Evolutionary conservation across 2,113 vertebrate genomes (phyloP).

Genomic region (Tetraodon nigroviridis): DNA sequence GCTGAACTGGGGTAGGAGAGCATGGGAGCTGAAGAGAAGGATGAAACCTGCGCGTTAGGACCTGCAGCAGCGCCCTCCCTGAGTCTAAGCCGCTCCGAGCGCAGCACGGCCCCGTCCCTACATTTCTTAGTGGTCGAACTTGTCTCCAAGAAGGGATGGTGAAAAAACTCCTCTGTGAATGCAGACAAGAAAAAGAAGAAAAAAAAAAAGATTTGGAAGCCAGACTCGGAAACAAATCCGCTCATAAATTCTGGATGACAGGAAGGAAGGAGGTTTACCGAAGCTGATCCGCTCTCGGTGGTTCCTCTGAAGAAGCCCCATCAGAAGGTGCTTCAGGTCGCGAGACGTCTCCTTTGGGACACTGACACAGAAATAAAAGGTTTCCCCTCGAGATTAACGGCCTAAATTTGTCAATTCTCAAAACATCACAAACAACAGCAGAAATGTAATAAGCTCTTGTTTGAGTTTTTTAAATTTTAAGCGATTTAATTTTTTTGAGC

Average conservation of each 20-base stretch:
- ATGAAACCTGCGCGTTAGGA: constrained; percentile 6
- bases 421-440: not conserved
- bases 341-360: constrained; percentile 90
- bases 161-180: constrained; percentile 88
- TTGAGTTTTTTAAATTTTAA: too few species aligned
- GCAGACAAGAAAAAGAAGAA: not conserved
- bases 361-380: constrained; percentile 64
- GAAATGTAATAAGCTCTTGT: not conserved
- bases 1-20: constrained; percentile 82
- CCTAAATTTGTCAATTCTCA: not conserved
- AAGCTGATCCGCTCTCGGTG: constrained; percentile 89
- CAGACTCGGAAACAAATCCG: not conserved
- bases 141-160: constrained; percentile 87
- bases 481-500: too few species aligned
- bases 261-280: constrained; percentile 67
- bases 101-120: constrained; percentile 61
- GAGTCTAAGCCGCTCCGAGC: not conserved
- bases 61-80: not conserved
- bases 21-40: constrained; percentile 76
- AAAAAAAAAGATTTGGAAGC: constrained; percentile 2
- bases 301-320: constrained; percentile 87
- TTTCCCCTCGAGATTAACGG: constrained; percentile 1
- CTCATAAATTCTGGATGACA: not conserved
- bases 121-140: constrained; percentile 86
- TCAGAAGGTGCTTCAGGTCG: constrained; percentile 83